phyloP scores from a whole-genome alignment of 2,113 vertebrate species.

The Syrrhaptes paradoxus region DNA sequence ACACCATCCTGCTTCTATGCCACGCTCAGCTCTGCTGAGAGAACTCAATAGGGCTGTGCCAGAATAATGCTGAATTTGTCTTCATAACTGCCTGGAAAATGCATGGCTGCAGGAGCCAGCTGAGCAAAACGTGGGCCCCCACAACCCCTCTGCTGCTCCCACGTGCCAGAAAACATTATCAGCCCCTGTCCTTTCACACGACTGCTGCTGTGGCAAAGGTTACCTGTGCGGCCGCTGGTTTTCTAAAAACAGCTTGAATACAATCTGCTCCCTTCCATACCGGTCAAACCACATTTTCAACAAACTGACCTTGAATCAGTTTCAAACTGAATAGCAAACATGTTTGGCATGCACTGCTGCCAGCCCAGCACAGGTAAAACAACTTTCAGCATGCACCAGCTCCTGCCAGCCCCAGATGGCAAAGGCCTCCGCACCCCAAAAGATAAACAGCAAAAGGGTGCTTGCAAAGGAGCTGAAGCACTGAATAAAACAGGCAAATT shows the following conservation, averaged over 20 bases:
- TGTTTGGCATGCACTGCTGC: neutral
- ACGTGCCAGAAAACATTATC: fast-evolving
- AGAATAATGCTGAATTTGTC: neutral
- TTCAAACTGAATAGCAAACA: neutral
- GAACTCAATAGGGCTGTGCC: neutral
- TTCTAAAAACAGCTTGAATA: neutral
- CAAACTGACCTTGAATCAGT: neutral
- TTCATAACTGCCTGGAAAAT: neutral
- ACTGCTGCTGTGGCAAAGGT: neutral
- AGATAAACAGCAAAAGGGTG: neutral
- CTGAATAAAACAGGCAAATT: neutral
- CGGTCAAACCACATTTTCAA: neutral
- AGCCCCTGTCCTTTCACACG: fast-evolving
- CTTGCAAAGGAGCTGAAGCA: neutral
- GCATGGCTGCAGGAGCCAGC: neutral
- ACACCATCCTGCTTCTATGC: neutral
- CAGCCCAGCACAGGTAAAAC: neutral
- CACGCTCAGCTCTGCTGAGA: fast-evolving
- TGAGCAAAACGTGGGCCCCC: neutral
- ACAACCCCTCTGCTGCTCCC: neutral
- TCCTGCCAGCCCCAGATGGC: neutral
- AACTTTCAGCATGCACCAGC: neutral
- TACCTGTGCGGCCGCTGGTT: neutral
- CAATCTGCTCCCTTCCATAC: neutral
- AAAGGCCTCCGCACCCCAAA: neutral